Conservation (phyloP, 2,888 invertebrate species). For the Drosophila anceps region DNA sequence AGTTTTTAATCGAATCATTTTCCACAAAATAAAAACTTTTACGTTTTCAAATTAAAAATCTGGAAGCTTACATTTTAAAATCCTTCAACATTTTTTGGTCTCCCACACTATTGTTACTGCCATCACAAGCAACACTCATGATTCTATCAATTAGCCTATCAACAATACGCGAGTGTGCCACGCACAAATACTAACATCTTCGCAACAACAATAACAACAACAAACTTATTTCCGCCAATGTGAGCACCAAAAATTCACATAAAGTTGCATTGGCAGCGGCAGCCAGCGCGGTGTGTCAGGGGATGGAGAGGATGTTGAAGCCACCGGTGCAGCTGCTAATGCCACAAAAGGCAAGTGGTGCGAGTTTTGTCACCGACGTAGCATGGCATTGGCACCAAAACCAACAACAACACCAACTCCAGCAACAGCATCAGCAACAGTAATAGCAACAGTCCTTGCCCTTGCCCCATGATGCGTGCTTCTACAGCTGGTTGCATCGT, state of each 20-base stretch:
- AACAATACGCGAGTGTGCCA: constrained; percentile 38
- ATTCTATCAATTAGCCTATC: constrained; percentile 46
- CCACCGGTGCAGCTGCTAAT: constrained; percentile 32
- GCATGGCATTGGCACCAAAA: constrained; percentile 15
- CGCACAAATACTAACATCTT: constrained; percentile 13
- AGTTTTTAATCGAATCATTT: too few species aligned
- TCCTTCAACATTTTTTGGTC: neutral
- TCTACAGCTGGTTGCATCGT: constrained; percentile 67
- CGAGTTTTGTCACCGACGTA: constrained; percentile 52
- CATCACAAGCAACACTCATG: constrained; percentile 10
- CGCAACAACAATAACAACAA: constrained; percentile 12
- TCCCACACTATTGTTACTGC: neutral
- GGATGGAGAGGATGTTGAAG: neutral
- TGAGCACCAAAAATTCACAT: constrained; percentile 53
- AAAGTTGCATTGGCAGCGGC: constrained; percentile 65
- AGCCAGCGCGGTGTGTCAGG: neutral
- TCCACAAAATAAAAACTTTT: too few species aligned
- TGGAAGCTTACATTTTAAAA: too few species aligned
- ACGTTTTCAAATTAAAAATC: too few species aligned
- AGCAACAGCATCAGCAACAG: neutral
- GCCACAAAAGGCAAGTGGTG: constrained; percentile 35
- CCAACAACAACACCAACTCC: neutral
- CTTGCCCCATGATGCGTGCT: constrained; percentile 23
- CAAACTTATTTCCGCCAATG: constrained; percentile 37
- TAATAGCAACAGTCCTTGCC: neutral